phyloP scores from a whole-genome alignment of 1,140 invertebrate species.

The Drosophila rhopaloa region DNA sequence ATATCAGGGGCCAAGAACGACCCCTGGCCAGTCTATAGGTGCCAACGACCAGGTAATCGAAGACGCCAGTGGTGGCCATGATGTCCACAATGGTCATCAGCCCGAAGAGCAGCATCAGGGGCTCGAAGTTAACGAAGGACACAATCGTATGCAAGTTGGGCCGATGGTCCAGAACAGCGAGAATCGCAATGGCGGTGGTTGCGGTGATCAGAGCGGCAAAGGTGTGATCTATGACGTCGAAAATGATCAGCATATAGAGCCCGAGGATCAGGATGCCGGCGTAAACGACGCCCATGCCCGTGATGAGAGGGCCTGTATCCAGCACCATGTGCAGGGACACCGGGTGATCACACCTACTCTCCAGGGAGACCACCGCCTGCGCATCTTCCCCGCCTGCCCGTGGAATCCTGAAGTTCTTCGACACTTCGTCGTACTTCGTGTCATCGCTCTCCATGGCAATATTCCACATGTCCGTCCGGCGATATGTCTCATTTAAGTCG shows the following conservation, averaged over 20 bases:
- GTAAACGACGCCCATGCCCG: constrained; percentile 87
- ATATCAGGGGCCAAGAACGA: constrained; percentile 92
- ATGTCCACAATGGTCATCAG: constrained; percentile 96
- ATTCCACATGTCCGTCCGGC: constrained; percentile 4
- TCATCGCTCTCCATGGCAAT: background rate
- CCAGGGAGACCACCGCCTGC: constrained; percentile 1
- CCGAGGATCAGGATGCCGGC: constrained; percentile 89
- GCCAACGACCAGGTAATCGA: constrained; percentile 90
- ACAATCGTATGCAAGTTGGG: constrained; percentile 90
- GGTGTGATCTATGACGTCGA: constrained; percentile 91
- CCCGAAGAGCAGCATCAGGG: constrained; percentile 91
- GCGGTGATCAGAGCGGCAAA: constrained; percentile 92
- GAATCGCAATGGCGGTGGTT: constrained; percentile 88
- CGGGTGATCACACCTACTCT: background rate
- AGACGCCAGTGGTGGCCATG: constrained; percentile 93
- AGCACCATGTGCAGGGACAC: constrained; percentile 14
- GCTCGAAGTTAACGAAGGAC: constrained; percentile 94
- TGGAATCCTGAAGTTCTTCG: background rate
- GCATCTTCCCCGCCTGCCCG: background rate
- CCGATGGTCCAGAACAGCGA: constrained; percentile 89
- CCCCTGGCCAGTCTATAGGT: constrained; percentile 89
- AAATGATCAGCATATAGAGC: constrained; percentile 92
- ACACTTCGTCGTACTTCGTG: background rate
- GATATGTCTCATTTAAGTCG: background rate
- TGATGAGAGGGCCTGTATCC: constrained; percentile 12